Evolutionary conservation across 2,888 invertebrate genomes (phyloP).

Genomic region (Zhengitettix transpicula): DNA sequence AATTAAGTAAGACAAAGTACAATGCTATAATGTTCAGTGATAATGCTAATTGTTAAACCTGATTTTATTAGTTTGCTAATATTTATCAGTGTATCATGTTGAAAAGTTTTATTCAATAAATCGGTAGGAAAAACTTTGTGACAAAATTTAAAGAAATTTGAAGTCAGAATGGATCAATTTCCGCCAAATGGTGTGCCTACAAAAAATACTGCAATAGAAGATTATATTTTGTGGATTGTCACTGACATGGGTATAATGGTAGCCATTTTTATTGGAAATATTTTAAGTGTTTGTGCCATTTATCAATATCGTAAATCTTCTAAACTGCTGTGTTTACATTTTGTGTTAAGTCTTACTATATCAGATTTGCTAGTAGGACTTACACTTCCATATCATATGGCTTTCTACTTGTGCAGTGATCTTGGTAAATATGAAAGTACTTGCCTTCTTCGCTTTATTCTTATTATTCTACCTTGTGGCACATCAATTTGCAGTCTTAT

Average conservation of each 20-base stretch:
- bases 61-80: too few relatives aligned
- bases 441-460: constrained; percentile 54
- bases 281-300: constrained; percentile 58
- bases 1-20: too few relatives aligned
- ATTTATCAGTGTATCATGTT: too few relatives aligned
- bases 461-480: constrained; percentile 57
- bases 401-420: constrained; percentile 47
- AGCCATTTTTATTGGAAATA: constrained; percentile 53
- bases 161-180: too few relatives aligned
- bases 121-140: too few relatives aligned
- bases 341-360: constrained; percentile 60
- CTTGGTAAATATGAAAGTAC: constrained; percentile 42
- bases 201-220: neutral
- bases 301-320: constrained; percentile 50
- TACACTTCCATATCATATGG: constrained; percentile 59
- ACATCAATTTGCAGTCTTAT: constrained; percentile 65
- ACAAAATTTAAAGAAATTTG: too few relatives aligned
- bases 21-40: too few relatives aligned
- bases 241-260: constrained; percentile 47
- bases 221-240: constrained; percentile 36
- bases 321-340: constrained; percentile 55
- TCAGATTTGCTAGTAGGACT: constrained; percentile 65
- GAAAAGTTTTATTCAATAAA: too few relatives aligned
- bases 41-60: too few relatives aligned
- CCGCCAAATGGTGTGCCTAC: too few relatives aligned